Evolutionary conservation across 2,888 invertebrate species (phyloP), one percentile per base, ranked within the genome.

Genomic region (Megastigmus dorsalis): DNA sequence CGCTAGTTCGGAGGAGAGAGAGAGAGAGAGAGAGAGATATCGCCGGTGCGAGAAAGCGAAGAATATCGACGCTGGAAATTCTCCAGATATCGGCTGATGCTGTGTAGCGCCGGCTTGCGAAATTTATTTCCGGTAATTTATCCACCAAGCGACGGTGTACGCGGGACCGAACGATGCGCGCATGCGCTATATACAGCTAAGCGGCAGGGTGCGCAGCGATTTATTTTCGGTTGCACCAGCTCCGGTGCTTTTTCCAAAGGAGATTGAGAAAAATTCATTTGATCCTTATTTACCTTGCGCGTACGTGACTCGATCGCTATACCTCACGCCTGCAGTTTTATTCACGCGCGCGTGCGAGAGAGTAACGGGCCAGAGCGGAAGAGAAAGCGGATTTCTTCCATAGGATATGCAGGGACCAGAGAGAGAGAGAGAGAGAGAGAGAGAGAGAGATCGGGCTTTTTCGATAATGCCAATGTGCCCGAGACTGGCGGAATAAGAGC

Each of bases 51-150:
- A 41, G 20, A 20, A 50, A 28, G 10, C 6, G 26, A n/a, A 5
- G 52, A 75, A 77, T 80, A 81, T 81, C 80, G 79, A 76, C 77
- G 75, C 76, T 81, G 81, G 79, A 81, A 78, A 78, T 79, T 77
- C 78, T 81, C 79, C 80, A 78, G 74, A 74, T 62, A 60, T 59
- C 68, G 68, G 76, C 78, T 73, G 69, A 65, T 45, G 67, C 73
- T 13, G 52, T 30, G 45, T 6, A 18, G 48, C 28, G 28, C 5
- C 15, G 26, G 45, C n/a, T n/a, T n/a, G 54, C 72, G 76, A 78
- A 81, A 81, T 79, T 78, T 80, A 80, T 81, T 78, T 73, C 73
- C 75, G 74, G 71, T 79, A 80, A 81, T 81, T 81, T 81, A 81
- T 81, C 78, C 77, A n/a, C n/a, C n/a, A n/a, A n/a, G n/a, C n/a